These are phyloP conservation scores for Nannoperca australis DNA, from an alignment of 2,797 vertebrate species.

Conservation along the genomic window DNA sequence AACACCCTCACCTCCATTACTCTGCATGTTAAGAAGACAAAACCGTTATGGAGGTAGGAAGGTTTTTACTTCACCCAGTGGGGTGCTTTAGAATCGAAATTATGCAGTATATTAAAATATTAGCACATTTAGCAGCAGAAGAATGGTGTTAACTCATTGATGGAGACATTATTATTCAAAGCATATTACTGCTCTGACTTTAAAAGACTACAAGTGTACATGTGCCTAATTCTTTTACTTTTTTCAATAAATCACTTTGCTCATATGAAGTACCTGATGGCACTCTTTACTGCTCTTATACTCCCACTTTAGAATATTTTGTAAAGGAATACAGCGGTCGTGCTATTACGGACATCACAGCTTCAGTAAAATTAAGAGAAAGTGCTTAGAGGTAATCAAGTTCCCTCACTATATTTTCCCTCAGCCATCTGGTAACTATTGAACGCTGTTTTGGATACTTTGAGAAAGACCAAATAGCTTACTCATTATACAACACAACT, in stretches of 20 bases:
- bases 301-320: slow-evolving; percentile 40
- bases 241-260: slow-evolving; percentile 48
- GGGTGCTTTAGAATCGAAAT: slow-evolving; percentile 44
- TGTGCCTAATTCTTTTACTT: slow-evolving; percentile 37
- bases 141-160: slow-evolving; percentile 26
- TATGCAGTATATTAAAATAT: slow-evolving; percentile 58
- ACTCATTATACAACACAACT: slow-evolving; percentile 66
- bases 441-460: slow-evolving; percentile 72
- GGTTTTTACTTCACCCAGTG: slow-evolving; percentile 50
- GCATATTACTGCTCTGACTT: slow-evolving; percentile 34
- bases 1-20: slow-evolving; percentile 52
- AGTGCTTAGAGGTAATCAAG: slow-evolving; percentile 75
- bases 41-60: slow-evolving; percentile 31
- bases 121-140: slow-evolving; percentile 49
- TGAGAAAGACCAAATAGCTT: slow-evolving; percentile 67
- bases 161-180: slow-evolving; percentile 43
- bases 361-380: slow-evolving; percentile 67
- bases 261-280: slow-evolving; percentile 47
- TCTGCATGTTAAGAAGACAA: slow-evolving; percentile 47
- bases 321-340: slow-evolving; percentile 43
- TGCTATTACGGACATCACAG: slow-evolving; percentile 57
- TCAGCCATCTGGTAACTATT: slow-evolving; percentile 79
- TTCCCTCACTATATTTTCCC: slow-evolving; percentile 56
- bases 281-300: slow-evolving; percentile 39
- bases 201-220: slow-evolving; percentile 21